phyloP scores from a whole-genome alignment of 2,888 invertebrate species.

The Nymphalis polychloros region DNA sequence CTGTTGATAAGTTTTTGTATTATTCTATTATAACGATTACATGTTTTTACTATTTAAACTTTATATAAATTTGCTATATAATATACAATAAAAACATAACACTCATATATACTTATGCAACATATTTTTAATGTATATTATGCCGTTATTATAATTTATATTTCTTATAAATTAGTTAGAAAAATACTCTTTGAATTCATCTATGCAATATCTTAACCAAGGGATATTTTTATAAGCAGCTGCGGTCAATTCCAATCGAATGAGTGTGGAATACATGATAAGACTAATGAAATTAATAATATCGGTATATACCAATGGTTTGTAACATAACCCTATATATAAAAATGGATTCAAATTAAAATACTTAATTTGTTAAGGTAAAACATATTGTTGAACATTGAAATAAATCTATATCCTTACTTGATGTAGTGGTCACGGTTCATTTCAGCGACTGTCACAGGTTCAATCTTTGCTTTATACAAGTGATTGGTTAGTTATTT shows the following conservation, averaged over 20 bases:
- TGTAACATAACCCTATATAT: neutral
- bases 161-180: neutral
- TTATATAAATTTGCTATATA: neutral
- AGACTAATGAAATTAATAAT: slow-evolving; percentile 15
- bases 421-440: no score
- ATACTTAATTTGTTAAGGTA: no score
- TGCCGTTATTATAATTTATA: no score
- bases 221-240: slow-evolving; percentile 28
- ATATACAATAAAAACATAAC: no score
- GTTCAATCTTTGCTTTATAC: no score
- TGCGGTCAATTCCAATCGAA: slow-evolving; percentile 9
- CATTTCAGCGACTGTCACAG: no score
- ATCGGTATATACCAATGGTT: neutral
- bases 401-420: no score
- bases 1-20: neutral
- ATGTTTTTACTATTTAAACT: neutral
- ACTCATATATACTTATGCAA: neutral
- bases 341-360: neutral
- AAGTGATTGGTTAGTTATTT: no score
- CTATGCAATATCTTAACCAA: slow-evolving; percentile 16
- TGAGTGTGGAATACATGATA: slow-evolving; percentile 29
- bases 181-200: slow-evolving; percentile 18
- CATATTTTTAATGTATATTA: neutral
- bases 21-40: neutral
- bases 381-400: no score